A percentile compares a stretch with the other conserved stretches of the same genome.
Conservation (phyloP, 2,797 vertebrate genomes). For the Neosilurus mollespiculum region DNA sequence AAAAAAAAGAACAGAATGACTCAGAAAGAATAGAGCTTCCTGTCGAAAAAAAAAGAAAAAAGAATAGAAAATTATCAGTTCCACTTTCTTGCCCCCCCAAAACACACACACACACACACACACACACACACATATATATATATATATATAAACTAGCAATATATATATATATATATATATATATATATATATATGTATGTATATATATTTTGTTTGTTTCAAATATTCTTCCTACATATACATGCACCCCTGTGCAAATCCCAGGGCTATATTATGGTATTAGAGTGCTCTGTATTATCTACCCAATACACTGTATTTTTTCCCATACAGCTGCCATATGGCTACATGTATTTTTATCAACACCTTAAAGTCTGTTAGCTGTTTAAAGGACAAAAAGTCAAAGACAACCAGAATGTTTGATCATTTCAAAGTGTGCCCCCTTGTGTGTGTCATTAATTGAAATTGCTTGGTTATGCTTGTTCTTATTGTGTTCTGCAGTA, state of each 20-base stretch:
- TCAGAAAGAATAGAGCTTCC: background rate
- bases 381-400: background rate
- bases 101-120: too few relatives aligned
- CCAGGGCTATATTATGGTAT: background rate
- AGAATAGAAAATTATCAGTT: too few relatives aligned
- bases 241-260: background rate
- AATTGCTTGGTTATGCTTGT: too few relatives aligned
- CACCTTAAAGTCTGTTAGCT: background rate
- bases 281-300: background rate
- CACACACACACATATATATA: too few relatives aligned
- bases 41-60: too few relatives aligned
- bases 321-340: background rate
- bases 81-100: too few relatives aligned
- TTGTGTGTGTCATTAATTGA: background rate
- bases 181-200: too few relatives aligned
- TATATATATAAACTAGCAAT: too few relatives aligned
- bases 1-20: constrained; percentile 12
- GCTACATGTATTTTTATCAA: background rate
- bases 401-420: background rate
- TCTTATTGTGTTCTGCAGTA: background rate
- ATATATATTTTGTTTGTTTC: too few relatives aligned
- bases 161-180: too few relatives aligned
- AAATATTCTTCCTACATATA: background rate
- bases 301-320: background rate
- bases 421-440: background rate